Evolutionary conservation across 92 coral and sea anemone species (phyloP), one percentile per base, ranked within the genome.

Genomic region (Epizoanthus illoricatus): DNA sequence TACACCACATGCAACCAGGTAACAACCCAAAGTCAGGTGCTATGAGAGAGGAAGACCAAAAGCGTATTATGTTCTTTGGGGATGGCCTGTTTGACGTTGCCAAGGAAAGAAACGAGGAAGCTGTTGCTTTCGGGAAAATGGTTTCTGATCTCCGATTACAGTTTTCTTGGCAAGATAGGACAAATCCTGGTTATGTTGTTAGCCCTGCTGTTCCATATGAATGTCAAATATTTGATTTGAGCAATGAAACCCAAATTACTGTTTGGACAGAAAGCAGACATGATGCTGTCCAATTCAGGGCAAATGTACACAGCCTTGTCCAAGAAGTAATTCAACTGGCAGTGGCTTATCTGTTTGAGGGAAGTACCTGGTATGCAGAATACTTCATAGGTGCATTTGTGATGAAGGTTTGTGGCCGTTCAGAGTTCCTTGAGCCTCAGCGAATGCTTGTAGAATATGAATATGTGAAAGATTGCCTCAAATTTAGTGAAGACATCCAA

Each of bases 81-180:
- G 99, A 89, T 68, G 98, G 99, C 7, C 75, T 97, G 10, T 97
- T 94, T 88, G 99, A 97, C 85, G 92, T 93, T 73, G 95, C 98
- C 52, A 94, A 92, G 80, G 99, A 93, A 78, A 76, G 99, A 24
- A 90, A 94, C 56, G 94, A 92, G 47, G 99, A 97, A 84, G 97
- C 94, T 41, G 71, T 87, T 71, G 99, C 94, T 28, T 97, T 97
- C 81, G 93, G 98, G 47, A 75, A 68, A 36, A 86, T 88, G 84
- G 88, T 97, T 66, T 85, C 94, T 23, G 88, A 86, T 54, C 86
- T 97, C 60, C 89, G 99, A 61, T 85, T 86, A 39, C 79, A 73
- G 64, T 88, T 93, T 65, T 89, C 67, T 55, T 89, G 92, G 88
- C 81, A 97, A 42, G 94, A 90, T 41, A 59, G 67, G 0, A 78